A percentile compares a stretch with the other conserved stretches of the same genome.
Conservation (phyloP, 2,888 invertebrate genomes). For the Clunio marinus region DNA sequence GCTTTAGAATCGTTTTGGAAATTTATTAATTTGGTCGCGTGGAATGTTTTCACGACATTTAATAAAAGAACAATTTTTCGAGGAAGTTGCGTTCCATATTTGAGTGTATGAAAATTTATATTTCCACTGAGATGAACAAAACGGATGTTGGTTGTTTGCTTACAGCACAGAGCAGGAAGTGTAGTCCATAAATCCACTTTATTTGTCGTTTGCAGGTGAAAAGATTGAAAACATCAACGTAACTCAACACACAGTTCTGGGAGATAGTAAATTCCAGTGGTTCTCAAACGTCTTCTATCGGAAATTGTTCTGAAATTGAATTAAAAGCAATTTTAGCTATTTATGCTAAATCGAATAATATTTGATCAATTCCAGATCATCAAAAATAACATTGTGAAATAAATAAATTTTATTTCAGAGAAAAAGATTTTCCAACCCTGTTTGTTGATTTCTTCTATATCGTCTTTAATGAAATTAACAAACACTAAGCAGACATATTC, state of each 20-base stretch:
- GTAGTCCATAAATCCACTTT: neutral
- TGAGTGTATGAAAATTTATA: neutral
- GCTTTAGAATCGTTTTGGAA: neutral
- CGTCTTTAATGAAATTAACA: neutral
- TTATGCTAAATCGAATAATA: no score
- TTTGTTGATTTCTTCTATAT: no score
- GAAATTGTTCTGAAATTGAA: no score
- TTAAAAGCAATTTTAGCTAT: no score
- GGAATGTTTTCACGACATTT: neutral
- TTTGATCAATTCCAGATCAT: no score
- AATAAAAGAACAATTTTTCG: neutral
- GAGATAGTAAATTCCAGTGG: no score
- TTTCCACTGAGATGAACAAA: neutral
- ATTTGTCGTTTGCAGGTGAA: neutral
- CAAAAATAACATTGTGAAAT: no score
- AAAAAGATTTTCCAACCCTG: no score
- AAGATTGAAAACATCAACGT: no score
- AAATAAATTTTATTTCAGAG: no score
- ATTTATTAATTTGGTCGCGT: conserved; percentile 7
- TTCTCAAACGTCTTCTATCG: no score
- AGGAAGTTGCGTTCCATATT: neutral
- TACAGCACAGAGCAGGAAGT: neutral
- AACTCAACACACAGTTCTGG: no score
- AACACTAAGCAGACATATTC: conserved; percentile 14
- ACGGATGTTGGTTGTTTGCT: conserved; percentile 11